phyloP scores from a whole-genome alignment of 2,113 vertebrate genomes.

The Phylloscopus trochilus region DNA sequence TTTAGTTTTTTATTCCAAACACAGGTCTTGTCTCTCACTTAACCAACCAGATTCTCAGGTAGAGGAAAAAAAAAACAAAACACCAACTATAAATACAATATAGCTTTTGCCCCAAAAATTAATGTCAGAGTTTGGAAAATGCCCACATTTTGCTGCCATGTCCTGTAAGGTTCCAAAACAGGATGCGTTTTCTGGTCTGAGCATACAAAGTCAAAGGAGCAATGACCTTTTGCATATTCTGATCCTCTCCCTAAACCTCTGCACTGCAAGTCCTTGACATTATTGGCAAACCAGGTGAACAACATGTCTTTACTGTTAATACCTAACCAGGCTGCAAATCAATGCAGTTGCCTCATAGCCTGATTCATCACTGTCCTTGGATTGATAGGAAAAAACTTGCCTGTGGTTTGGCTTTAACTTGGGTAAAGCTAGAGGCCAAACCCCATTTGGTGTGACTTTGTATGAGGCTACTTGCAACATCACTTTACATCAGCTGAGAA shows the following conservation, averaged over 20 bases:
- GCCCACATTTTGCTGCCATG: background rate
- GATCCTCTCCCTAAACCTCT: background rate
- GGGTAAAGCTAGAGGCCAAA: background rate
- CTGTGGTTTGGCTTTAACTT: slow-evolving; percentile 14
- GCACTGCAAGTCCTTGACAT: slow-evolving; percentile 9
- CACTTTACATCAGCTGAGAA: background rate
- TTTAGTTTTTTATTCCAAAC: background rate
- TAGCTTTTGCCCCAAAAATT: background rate
- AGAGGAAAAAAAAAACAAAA: background rate
- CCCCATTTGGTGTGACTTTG: background rate
- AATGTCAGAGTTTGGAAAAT: background rate
- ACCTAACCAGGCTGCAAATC: slow-evolving; percentile 29
- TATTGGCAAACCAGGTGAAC: background rate
- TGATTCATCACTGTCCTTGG: background rate
- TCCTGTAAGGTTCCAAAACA: background rate
- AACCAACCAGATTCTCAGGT: background rate
- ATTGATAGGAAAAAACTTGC: background rate
- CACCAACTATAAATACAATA: background rate
- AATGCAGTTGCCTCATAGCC: background rate
- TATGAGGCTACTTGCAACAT: background rate
- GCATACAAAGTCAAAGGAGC: background rate
- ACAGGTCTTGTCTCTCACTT: background rate
- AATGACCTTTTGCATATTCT: slow-evolving; percentile 6
- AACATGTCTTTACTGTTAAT: slow-evolving; percentile 37
- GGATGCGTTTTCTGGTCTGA: background rate